Base-by-base conservation (phyloP, 2,888 invertebrate genomes). In the Fissipunctia ypsillon region DNA sequence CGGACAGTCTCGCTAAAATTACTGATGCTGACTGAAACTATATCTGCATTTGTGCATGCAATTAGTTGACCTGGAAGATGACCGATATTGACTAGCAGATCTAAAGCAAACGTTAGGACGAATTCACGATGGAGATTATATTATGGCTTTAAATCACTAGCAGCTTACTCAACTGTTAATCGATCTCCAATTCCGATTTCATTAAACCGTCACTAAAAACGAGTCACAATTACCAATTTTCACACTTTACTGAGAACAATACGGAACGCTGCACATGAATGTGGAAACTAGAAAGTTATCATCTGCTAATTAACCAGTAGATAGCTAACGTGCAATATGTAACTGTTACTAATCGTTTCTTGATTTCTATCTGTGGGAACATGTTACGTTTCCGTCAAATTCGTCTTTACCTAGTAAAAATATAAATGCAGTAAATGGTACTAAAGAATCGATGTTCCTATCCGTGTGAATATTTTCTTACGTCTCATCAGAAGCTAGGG, bases 241-340 rank as follows among this genome's bases (percentile, higher is more conserved):
- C 78, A 77, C 73, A 78, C 76, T 63, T 66, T 48, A 63, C 63
- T 43, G 68, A 68, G 82, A 84, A 84, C 72, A 80, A 83, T 84
- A 74, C 73, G 81, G 73, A 71, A 84, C 74, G 73, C 81, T 80
- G 82, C 76, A 78, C 74, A 83, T 81, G 73, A 83, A 84, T 84
- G 83, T 81, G 71, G 83, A 78, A 84, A 84, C 77, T 69, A 80
- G 80, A 81, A 81, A 81, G 81, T 61, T 57, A 68, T 79, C 64
- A 79, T 82, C 76, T 72, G 59, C 69, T 74, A 57, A 72, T 77
- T n/a, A n/a, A 73, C 64, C 63, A 76, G 68, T 82, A 66, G 64
- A 68, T 76, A 69, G 76, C 48, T 69, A 56, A 76, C 82, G 82
- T 82, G 76, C 60, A 25, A 69, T 64, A 71, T 74, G 64, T 72